Conservation (phyloP, 2,888 invertebrate species). For the Tachystola acroxantha region DNA sequence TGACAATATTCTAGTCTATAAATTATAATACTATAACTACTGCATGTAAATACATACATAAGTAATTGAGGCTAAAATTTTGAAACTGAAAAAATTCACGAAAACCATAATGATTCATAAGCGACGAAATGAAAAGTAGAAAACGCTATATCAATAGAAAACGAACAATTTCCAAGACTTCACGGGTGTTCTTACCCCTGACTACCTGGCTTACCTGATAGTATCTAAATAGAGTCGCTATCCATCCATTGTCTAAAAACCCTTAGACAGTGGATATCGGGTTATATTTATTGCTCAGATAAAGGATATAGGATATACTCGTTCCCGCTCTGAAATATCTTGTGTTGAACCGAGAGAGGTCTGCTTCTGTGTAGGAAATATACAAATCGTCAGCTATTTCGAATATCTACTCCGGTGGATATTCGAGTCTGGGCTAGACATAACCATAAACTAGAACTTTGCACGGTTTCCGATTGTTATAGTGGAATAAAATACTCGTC, state of each 20-base stretch:
- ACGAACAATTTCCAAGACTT: neutral
- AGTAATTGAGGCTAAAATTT: too few species aligned
- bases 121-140: too few species aligned
- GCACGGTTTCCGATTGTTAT: neutral
- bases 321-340: neutral
- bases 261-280: neutral
- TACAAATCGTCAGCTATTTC: conserved; percentile 2
- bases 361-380: neutral
- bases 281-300: conserved; percentile 1
- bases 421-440: neutral
- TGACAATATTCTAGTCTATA: too few species aligned
- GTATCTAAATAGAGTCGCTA: neutral
- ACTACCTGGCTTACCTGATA: neutral
- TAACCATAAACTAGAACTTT: neutral
- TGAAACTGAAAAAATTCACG: too few species aligned
- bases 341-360: neutral
- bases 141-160: neutral
- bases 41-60: too few species aligned
- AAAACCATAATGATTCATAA: too few species aligned
- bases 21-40: too few species aligned
- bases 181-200: neutral
- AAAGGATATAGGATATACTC: neutral
- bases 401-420: neutral
- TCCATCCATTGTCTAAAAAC: neutral
- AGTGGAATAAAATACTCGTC: too few species aligned